A percentile compares a stretch with the other conserved stretches of the same genome.
Conservation (phyloP, 1,140 invertebrate genomes). For the Helicoverpa armigera region DNA sequence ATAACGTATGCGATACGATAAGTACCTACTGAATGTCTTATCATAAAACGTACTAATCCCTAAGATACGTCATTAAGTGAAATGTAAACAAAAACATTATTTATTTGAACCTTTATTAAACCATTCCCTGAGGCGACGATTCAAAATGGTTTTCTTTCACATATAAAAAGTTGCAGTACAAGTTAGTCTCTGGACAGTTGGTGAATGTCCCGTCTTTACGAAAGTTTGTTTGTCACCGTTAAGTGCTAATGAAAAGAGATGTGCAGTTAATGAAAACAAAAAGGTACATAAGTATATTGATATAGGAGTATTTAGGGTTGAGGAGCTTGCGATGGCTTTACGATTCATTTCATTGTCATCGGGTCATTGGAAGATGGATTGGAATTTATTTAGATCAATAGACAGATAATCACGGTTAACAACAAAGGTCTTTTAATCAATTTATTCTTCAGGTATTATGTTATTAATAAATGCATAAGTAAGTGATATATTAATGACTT, state of each 20-base stretch:
- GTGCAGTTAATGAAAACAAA: slow-evolving; percentile 74
- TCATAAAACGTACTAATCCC: not conserved
- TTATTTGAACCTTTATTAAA: slow-evolving; percentile 28
- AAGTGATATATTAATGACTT: no score
- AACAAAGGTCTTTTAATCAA: no score
- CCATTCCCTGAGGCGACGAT: slow-evolving; percentile 2
- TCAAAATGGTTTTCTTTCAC: slow-evolving; percentile 28
- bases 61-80: not conserved
- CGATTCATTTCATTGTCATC: no score
- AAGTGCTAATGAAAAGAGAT: slow-evolving; percentile 76
- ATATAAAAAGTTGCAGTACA: slow-evolving; percentile 45
- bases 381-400: no score
- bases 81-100: slow-evolving; percentile 23
- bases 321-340: no score
- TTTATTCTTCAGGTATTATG: no score
- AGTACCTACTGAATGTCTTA: no score
- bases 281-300: slow-evolving; percentile 51
- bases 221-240: slow-evolving; percentile 62
- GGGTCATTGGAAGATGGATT: no score
- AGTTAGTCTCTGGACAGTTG: slow-evolving; percentile 50
- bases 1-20: no score
- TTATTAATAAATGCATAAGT: no score
- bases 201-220: slow-evolving; percentile 38
- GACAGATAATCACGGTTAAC: no score
- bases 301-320: no score